phyloP scores from a whole-genome alignment of 23 tunicate genomes.

The Oikopleura vanhoeffeni region DNA sequence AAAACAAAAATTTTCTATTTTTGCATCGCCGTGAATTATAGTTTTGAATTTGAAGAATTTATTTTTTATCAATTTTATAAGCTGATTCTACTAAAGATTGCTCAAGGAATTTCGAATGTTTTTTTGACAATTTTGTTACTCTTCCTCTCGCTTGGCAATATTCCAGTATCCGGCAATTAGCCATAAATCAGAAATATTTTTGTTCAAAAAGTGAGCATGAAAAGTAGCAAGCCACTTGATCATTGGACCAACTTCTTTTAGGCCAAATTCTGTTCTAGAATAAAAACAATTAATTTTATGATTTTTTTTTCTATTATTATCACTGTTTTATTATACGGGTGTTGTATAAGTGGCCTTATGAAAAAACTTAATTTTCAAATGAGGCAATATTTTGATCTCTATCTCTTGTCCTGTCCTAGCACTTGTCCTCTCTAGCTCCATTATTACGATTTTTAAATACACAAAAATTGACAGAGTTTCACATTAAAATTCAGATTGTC shows the following conservation, averaged over 20 bases:
- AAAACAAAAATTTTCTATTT: constrained; percentile 3
- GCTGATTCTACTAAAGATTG: neutral
- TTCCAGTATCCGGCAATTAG: neutral
- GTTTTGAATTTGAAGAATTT: neutral
- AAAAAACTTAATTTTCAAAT: no score
- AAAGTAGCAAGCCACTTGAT: neutral
- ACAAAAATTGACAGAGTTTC: no score
- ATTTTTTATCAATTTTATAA: neutral
- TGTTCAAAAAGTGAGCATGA: neutral
- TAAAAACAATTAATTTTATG: no score
- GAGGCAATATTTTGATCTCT: no score
- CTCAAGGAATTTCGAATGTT: neutral
- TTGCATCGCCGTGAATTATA: neutral
- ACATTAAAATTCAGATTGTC: no score
- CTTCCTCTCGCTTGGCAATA: neutral
- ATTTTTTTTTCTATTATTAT: no score
- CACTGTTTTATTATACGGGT: no score
- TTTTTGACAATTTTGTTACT: neutral
- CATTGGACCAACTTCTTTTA: neutral
- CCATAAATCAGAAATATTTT: neutral
- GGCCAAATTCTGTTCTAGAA: no score
- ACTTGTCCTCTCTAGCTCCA: no score
- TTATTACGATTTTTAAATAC: no score
- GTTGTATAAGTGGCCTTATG: no score
- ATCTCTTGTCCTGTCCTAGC: no score